phyloP scores from a whole-genome alignment of 2,888 invertebrate genomes.

The Meganola albula region DNA sequence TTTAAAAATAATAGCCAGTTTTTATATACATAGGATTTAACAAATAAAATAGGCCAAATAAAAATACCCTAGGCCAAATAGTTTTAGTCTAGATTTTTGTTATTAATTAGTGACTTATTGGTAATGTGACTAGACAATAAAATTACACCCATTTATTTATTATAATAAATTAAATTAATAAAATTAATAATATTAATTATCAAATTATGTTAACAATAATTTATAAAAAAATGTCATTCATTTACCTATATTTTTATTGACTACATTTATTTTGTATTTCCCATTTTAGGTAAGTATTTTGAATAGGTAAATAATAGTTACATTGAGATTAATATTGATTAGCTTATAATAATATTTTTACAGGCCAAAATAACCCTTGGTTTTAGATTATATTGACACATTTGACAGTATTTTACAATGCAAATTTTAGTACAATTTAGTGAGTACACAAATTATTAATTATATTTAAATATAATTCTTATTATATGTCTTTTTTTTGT shows the following conservation, averaged over 20 bases:
- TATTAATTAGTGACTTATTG: slow-evolving; percentile 21
- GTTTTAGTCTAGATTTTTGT: slow-evolving; percentile 15
- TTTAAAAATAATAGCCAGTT: too few relatives aligned
- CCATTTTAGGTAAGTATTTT: too few relatives aligned
- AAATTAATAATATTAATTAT: too few relatives aligned
- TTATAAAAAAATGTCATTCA: too few relatives aligned
- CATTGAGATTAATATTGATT: neutral
- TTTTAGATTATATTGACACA: slow-evolving; percentile 41
- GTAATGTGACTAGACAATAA: slow-evolving; percentile 57
- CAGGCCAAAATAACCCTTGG: slow-evolving; percentile 59
- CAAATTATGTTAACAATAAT: too few relatives aligned
- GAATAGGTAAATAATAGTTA: too few relatives aligned
- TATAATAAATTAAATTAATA: too few relatives aligned
- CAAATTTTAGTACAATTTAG: slow-evolving; percentile 4
- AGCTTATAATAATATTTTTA: slow-evolving; percentile 25
- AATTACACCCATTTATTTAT: slow-evolving; percentile 26
- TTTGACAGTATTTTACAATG: neutral
- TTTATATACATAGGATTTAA: too few relatives aligned
- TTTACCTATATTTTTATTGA: too few relatives aligned
- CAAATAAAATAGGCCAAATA: neutral
- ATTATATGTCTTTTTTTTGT: neutral
- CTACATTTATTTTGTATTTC: too few relatives aligned
- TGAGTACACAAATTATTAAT: neutral
- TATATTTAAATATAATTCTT: neutral
- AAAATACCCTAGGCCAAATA: slow-evolving; percentile 26